phyloP scores from a whole-genome alignment of 2,113 vertebrate genomes.

The Pandion haliaetus region DNA sequence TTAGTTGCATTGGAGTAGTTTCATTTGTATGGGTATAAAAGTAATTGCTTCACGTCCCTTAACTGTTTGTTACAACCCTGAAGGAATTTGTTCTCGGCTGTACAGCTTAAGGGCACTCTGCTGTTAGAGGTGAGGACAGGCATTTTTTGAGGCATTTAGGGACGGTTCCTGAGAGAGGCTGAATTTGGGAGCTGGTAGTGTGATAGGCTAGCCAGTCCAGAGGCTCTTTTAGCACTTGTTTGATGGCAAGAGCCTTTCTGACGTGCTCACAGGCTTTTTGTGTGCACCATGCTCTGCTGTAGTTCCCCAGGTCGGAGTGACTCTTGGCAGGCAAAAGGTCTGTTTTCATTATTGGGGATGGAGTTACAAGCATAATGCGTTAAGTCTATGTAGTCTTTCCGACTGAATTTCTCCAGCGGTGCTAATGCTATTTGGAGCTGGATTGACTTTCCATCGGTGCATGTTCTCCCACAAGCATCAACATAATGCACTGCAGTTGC shows the following conservation, averaged over 20 bases:
- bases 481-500: not conserved
- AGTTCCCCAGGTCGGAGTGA: not conserved
- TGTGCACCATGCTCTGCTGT: not conserved
- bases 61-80: slow-evolving; percentile 35
- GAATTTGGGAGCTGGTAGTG: not conserved
- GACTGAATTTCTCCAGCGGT: not conserved
- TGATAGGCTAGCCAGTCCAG: rapidly evolving
- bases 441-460: too few species aligned
- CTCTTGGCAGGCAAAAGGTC: not conserved
- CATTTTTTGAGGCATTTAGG: not conserved
- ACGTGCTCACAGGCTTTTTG: not conserved
- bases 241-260: not conserved
- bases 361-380: rapidly evolving
- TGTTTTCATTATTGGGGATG: not conserved
- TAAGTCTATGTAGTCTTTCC: not conserved
- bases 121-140: not conserved
- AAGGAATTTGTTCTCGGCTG: not conserved
- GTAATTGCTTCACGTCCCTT: slow-evolving; percentile 51
- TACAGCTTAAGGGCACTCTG: slow-evolving; percentile 18
- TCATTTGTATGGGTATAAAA: slow-evolving; percentile 49
- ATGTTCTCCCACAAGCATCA: not conserved
- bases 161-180: not conserved
- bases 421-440: not conserved
- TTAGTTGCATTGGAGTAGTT: slow-evolving; percentile 52
- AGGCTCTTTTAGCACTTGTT: not conserved